Conservation (phyloP, 2,113 vertebrate species). For the Melanocharis versteri region DNA sequence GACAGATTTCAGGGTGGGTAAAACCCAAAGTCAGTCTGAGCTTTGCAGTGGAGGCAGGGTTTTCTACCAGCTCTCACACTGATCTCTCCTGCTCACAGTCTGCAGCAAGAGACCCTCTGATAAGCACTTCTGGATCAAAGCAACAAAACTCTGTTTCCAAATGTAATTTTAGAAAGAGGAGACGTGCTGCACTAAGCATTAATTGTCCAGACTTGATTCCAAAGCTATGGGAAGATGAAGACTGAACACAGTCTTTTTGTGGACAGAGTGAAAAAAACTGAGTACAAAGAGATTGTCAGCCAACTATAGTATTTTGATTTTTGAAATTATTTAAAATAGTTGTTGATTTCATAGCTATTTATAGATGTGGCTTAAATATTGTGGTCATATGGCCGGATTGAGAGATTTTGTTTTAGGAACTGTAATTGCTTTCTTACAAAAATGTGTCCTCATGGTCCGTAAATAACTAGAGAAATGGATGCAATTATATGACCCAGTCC, state of each 20-base stretch:
- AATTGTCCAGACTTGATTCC: not conserved
- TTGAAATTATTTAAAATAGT: not conserved
- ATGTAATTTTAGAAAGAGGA: not conserved
- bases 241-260: not conserved
- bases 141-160: not conserved
- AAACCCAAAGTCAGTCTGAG: not conserved
- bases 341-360: not conserved
- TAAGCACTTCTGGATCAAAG: not conserved
- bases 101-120: not conserved
- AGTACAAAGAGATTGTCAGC: not conserved
- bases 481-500: not conserved
- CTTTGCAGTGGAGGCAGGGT: not conserved
- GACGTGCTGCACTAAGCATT: not conserved
- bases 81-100: not conserved
- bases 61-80: not conserved
- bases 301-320: not conserved
- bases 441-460: not conserved
- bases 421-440: not conserved
- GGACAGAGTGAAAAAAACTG: not conserved
- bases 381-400: not conserved
- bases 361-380: not conserved
- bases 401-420: not conserved
- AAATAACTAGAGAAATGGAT: not conserved
- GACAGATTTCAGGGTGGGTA: not conserved
- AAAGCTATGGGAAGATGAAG: not conserved